A percentile compares a stretch with the other conserved stretches of the same genome.
Evolutionary conservation across 2,888 invertebrate species (phyloP).

Genomic region (Cyclophora albipunctata): DNA sequence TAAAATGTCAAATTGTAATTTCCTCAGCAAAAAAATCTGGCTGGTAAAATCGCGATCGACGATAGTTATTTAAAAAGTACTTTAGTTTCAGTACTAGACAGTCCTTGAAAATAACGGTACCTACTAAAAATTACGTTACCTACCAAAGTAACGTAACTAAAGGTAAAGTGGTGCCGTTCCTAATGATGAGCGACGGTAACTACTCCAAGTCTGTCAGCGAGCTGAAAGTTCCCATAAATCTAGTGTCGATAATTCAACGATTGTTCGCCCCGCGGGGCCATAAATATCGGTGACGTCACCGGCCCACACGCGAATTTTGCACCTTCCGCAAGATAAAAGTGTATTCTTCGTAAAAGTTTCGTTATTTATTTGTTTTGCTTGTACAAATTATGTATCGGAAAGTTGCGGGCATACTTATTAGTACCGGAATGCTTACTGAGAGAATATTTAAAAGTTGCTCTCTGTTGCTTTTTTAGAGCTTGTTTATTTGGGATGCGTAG

Average conservation of each 20-base stretch:
- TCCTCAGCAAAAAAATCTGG: too few relatives aligned
- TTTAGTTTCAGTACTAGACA: too few relatives aligned
- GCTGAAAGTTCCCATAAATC: slow-evolving; percentile 39
- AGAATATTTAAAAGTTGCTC: slow-evolving; percentile 17
- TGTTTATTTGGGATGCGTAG: slow-evolving; percentile 1
- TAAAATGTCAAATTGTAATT: too few relatives aligned
- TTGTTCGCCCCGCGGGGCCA: slow-evolving; percentile 39
- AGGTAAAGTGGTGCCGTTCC: too few relatives aligned
- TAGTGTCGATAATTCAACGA: slow-evolving; percentile 51
- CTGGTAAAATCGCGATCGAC: too few relatives aligned
- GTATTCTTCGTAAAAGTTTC: slow-evolving; percentile 29
- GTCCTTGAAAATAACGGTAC: too few relatives aligned
- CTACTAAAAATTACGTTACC: too few relatives aligned
- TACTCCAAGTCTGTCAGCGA: slow-evolving; percentile 23
- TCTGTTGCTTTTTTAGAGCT: background rate
- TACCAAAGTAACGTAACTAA: too few relatives aligned
- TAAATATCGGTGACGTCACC: slow-evolving; percentile 25
- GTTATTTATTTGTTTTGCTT: slow-evolving; percentile 59
- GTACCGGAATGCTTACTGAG: slow-evolving; percentile 21
- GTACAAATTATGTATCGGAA: slow-evolving; percentile 31
- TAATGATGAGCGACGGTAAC: too few relatives aligned
- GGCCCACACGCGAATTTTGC: slow-evolving; percentile 23
- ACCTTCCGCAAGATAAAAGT: slow-evolving; percentile 22
- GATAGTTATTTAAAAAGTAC: too few relatives aligned
- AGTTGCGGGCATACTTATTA: slow-evolving; percentile 12